These are phyloP conservation scores for Burhinus bistriatus DNA, from an alignment of 2,113 vertebrate genomes.

Conservation along the genomic window DNA sequence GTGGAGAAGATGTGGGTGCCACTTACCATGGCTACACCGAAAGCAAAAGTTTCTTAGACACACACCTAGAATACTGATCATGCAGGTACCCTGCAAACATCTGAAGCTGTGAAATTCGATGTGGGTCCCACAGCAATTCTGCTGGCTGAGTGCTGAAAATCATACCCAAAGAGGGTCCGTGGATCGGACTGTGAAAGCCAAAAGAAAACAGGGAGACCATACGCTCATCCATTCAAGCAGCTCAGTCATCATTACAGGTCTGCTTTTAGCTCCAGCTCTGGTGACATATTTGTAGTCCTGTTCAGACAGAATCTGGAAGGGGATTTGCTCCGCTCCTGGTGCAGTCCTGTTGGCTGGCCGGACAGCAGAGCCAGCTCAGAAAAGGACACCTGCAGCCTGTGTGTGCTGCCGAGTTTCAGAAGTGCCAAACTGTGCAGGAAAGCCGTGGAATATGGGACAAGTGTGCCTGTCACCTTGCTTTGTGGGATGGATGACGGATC, in stretches of 20 bases:
- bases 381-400: background rate
- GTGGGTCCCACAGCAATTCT: background rate
- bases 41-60: background rate
- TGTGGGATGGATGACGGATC: background rate
- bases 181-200: background rate
- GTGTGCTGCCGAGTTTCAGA: background rate
- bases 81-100: background rate
- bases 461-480: background rate
- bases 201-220: background rate
- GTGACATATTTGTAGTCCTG: background rate
- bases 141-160: background rate
- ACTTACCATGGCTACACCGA: background rate
- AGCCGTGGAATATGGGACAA: background rate
- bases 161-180: rapidly evolving
- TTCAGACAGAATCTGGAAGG: background rate
- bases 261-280: background rate
- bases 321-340: background rate
- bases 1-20: background rate
- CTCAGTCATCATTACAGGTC: background rate
- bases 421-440: background rate
- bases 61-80: background rate
- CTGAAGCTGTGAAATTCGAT: background rate
- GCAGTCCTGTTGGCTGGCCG: background rate
- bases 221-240: background rate
- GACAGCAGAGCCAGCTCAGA: background rate